Percentiles rank a stretch among this genome's conserved stretches.
phyloP scores from a whole-genome alignment of 2,113 vertebrate species.

The Cacatua alba region DNA sequence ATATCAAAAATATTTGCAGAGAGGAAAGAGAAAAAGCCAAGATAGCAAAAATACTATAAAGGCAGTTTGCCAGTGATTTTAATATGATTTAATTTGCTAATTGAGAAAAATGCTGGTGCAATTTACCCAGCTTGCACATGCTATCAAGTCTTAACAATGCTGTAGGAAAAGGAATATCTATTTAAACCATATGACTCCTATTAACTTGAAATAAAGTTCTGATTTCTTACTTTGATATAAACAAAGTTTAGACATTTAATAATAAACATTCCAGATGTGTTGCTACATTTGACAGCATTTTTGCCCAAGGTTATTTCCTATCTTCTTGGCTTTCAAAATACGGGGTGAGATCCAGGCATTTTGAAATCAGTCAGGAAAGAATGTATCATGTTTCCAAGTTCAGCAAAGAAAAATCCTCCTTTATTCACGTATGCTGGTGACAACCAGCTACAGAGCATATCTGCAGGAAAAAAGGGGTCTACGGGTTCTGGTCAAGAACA shows the following conservation, averaged over 20 bases:
- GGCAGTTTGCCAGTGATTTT: not conserved
- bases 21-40: slow-evolving; percentile 5
- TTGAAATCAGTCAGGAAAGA: not conserved
- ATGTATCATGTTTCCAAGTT: not conserved
- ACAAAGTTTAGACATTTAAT: not conserved
- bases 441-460: not conserved
- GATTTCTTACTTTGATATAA: not conserved
- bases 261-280: not conserved
- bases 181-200: not conserved
- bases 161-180: not conserved
- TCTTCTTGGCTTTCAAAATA: not conserved
- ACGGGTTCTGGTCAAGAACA: not conserved
- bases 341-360: not conserved
- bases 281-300: not conserved
- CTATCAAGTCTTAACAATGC: not conserved
- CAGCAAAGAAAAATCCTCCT: not conserved
- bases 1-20: not conserved
- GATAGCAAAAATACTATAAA: not conserved
- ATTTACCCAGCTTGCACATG: not conserved
- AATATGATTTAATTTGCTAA: slow-evolving; percentile 41
- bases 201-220: not conserved
- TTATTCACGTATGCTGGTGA: not conserved
- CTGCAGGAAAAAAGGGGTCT: not conserved
- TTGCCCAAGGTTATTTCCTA: not conserved
- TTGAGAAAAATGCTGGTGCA: slow-evolving; percentile 8